These are phyloP conservation scores for Lordiphosa andalusiaca DNA, from an alignment of 2,888 invertebrate species.

Conservation along the genomic window DNA sequence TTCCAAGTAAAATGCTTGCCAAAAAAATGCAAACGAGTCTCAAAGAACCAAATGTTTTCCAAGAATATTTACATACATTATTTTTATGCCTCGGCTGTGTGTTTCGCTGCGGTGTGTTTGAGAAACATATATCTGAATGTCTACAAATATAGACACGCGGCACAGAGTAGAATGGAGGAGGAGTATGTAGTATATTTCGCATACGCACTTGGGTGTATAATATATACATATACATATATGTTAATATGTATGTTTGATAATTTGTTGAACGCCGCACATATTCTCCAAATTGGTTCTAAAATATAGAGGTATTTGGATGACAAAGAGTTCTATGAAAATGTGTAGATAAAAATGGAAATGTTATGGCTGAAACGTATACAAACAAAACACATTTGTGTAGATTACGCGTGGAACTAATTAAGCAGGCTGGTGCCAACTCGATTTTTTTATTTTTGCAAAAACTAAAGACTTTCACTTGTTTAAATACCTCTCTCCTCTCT, in stretches of 20 bases:
- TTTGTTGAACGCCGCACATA: too few species aligned
- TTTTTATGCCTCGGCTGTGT: conserved; percentile 14
- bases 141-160: conserved; percentile 47
- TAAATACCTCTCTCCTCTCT: conserved; percentile 18
- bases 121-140: conserved; percentile 28
- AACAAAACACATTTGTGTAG: not conserved
- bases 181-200: conserved; percentile 31
- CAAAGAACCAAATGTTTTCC: conserved; percentile 23
- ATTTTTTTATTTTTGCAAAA: conserved; percentile 13
- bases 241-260: too few species aligned
- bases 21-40: conserved; percentile 3
- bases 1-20: not conserved
- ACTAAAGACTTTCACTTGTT: conserved; percentile 60
- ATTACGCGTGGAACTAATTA: conserved; percentile 53
- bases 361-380: conserved; percentile 4
- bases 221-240: not conserved
- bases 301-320: too few species aligned
- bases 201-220: conserved; percentile 9
- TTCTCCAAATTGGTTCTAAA: too few species aligned
- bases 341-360: conserved; percentile 32
- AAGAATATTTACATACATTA: conserved; percentile 18
- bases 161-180: too few species aligned
- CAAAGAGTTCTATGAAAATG: not conserved
- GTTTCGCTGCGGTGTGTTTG: conserved; percentile 7
- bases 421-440: conserved; percentile 34